Percentiles rank a stretch among this genome's conserved stretches.
Conservation (phyloP, 2,888 invertebrate genomes). For the Sthenelais limicola region DNA sequence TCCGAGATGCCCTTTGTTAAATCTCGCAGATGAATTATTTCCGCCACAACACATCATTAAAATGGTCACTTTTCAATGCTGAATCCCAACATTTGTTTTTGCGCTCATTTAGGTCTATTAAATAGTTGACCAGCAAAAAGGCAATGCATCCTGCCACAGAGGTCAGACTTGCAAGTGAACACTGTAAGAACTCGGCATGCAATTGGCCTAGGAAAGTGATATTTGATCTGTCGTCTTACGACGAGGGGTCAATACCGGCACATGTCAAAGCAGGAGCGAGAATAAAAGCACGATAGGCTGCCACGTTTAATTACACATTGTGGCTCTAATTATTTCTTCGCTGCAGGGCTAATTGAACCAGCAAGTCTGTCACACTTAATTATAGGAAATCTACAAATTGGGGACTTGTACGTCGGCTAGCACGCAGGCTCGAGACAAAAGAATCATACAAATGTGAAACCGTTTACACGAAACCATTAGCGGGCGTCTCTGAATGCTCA, state of each 20-base stretch:
- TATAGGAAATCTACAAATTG: constrained; percentile 31
- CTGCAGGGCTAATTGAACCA: constrained; percentile 33
- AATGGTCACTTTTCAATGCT: too few relatives aligned
- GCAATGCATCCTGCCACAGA: too few relatives aligned
- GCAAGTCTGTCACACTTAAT: constrained; percentile 36
- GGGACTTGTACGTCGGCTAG: background rate
- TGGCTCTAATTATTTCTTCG: constrained; percentile 37
- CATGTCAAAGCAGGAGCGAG: constrained; percentile 19
- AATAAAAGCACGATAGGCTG: constrained; percentile 30
- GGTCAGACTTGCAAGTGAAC: too few relatives aligned
- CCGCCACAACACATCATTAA: too few relatives aligned
- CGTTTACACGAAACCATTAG: constrained; percentile 30
- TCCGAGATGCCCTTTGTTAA: too few relatives aligned
- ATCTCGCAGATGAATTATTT: too few relatives aligned
- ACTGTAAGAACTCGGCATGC: constrained; percentile 31
- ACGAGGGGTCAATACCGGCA: constrained; percentile 23
- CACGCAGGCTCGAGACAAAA: background rate
- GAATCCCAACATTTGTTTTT: too few relatives aligned
- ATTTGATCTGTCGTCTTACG: constrained; percentile 29
- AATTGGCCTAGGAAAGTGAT: constrained; percentile 22
- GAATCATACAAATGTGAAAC: background rate
- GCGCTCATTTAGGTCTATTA: too few relatives aligned
- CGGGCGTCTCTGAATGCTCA: background rate
- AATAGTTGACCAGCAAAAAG: too few relatives aligned
- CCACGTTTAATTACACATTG: constrained; percentile 39